A percentile compares a stretch with the other conserved stretches of the same genome.
Conservation (phyloP, 2,113 vertebrate genomes). For the Engraulis encrasicolus region DNA sequence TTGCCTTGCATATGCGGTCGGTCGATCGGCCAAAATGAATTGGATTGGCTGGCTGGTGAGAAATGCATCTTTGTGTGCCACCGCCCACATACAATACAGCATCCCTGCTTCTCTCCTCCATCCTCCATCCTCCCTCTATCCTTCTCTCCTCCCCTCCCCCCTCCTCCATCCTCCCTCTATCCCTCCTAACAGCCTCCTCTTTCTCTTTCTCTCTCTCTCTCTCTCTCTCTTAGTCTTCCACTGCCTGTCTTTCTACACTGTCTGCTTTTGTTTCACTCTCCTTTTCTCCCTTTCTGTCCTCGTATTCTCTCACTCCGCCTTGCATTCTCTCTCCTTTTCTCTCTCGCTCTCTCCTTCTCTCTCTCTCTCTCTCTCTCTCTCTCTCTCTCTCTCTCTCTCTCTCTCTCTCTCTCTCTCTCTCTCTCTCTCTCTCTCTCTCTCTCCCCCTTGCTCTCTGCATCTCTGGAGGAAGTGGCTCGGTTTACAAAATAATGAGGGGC, state of each 20-base stretch:
- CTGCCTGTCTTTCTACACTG: neutral
- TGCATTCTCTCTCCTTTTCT: neutral
- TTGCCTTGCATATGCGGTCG: slow-evolving; percentile 66
- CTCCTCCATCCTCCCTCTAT: neutral
- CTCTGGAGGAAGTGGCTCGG: slow-evolving; percentile 36
- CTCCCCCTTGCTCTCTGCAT: neutral
- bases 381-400: neutral
- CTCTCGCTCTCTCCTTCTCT: neutral
- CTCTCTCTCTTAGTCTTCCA: neutral
- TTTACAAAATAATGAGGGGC: slow-evolving; percentile 48
- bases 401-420: neutral
- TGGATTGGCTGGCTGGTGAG: slow-evolving; percentile 23
- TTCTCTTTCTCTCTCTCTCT: neutral
- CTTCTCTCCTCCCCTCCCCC: neutral
- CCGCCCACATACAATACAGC: slow-evolving; percentile 38
- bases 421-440: neutral
- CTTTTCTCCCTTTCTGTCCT: neutral
- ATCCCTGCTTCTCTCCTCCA: slow-evolving; percentile 1
- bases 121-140: neutral
- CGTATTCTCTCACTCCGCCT: neutral
- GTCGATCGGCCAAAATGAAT: slow-evolving; percentile 54
- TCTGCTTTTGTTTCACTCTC: too few species aligned
- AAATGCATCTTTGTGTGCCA: slow-evolving; percentile 31
- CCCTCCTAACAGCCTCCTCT: neutral
- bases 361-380: neutral